Conservation (phyloP, 30 jellyfish, hydroid and myxozoan species). For the Turritopsis dohrnii region DNA sequence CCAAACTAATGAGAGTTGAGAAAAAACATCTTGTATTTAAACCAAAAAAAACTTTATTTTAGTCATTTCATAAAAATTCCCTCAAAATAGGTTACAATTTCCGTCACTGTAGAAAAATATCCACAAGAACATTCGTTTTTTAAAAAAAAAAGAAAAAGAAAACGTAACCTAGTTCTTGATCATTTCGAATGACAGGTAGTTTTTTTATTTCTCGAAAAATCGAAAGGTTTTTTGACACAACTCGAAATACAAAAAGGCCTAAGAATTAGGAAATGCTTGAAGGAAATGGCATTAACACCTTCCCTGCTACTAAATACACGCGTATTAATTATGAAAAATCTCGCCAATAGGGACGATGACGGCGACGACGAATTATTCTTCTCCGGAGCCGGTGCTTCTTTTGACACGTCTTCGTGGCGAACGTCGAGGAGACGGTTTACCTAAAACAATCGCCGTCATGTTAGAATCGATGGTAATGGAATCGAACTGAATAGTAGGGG, state of each 20-base stretch:
- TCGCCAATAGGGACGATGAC: neutral
- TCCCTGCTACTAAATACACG: neutral
- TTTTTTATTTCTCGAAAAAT: neutral
- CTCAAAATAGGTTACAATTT: neutral
- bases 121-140: neutral
- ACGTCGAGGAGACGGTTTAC: slow-evolving; percentile 71
- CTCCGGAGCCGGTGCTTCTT: slow-evolving; percentile 80
- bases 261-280: neutral
- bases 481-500: too few relatives aligned
- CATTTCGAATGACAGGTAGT: neutral
- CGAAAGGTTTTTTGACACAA: neutral
- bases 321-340: neutral
- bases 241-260: neutral
- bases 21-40: neutral
- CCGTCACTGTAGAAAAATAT: neutral
- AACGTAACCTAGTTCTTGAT: neutral
- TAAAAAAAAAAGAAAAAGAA: too few relatives aligned
- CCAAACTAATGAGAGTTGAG: too few relatives aligned
- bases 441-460: slow-evolving; percentile 3
- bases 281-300: neutral
- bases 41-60: neutral
- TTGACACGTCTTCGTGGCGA: slow-evolving; percentile 79
- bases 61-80: neutral
- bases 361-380: slow-evolving; percentile 44
- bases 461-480: neutral